Percentiles rank a stretch among this genome's conserved stretches.
Evolutionary conservation across 1,140 invertebrate genomes (phyloP).

Genomic region (Drosophila dunni): DNA sequence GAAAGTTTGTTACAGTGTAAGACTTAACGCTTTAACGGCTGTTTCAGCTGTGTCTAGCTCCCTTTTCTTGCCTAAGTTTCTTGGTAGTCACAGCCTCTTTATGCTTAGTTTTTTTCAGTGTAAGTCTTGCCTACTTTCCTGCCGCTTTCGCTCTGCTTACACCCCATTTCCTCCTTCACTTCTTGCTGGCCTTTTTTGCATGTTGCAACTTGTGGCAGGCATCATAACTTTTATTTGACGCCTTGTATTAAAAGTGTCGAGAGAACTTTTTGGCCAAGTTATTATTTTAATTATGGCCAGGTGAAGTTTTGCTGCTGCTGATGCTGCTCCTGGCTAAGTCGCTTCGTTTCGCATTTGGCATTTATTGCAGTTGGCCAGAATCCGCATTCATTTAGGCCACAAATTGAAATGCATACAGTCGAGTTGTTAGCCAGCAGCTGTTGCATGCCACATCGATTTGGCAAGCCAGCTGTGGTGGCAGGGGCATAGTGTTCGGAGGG

Average conservation of each 20-base stretch:
- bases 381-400: conserved; percentile 46
- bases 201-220: conserved; percentile 45
- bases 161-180: not conserved
- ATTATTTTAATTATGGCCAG: conserved; percentile 13
- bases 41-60: too few species aligned
- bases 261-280: conserved; percentile 60
- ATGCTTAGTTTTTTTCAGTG: not conserved
- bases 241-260: conserved; percentile 73
- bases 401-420: conserved; percentile 67
- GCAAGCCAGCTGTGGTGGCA: not conserved
- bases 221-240: conserved; percentile 45
- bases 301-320: not conserved
- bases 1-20: too few species aligned
- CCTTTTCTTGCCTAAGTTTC: too few species aligned
- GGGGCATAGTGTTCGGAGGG: not conserved
- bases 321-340: not conserved
- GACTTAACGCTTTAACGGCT: too few species aligned
- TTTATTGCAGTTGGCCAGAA: conserved; percentile 30
- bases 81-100: too few species aligned
- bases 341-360: conserved; percentile 14
- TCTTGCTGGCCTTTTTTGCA: conserved; percentile 45
- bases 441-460: conserved; percentile 75
- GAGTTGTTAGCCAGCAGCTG: conserved; percentile 70
- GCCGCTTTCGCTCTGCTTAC: not conserved
- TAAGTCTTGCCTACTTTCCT: too few species aligned